Base-by-base conservation (phyloP, 2,797 vertebrate species). In the Enteromius thamalakanensis region DNA sequence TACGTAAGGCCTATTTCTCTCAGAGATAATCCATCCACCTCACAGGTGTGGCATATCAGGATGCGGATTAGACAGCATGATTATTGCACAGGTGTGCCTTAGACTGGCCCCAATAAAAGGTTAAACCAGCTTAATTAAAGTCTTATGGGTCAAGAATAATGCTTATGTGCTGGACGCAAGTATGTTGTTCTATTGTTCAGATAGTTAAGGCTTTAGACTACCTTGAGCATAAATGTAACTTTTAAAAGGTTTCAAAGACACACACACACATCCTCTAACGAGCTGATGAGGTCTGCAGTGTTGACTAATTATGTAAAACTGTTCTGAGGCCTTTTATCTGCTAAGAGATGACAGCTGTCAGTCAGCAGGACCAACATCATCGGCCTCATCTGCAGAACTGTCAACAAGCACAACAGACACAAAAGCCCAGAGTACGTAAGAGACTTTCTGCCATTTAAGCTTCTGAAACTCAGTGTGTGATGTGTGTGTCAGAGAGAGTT, bases 341-440 rank as follows among this genome's bases (percentile, higher is more conserved):
- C 71, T 79, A 17, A 42, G 32, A 77, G 49, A 69, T 83, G 68
- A 51, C 60, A 79, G 76, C 69, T 75, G 76, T 86, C 84, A 75
- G 15, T 86, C 80, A 82, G 40, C 53, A 45, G 8, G 7, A 75
- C 6, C 51, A 69, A 23, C 75, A 81, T 78, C 79, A 51, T 4
- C 60, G 1, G 47, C 40, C 42, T 60, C 80, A 84, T 81, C 86
- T 81, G 67, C 69, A 82, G 75, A 79, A 62, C 75, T 84, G 76
- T 84, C 70, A 82, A 76, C 82, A 84, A 84, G 72, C 47, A 65
- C 84, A 82, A 70, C 65, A 64, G 29, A 72, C n/a, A 85, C 17
- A 82, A 65, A 65, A 75, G 42, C 19, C 32, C 37, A 37, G 2
- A 62, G 62, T 62, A 53, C 51, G 11, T 53, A 34, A 78, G 83